phyloP scores from a whole-genome alignment of 2,888 invertebrate species.

The Dicyrtoma fusca region DNA sequence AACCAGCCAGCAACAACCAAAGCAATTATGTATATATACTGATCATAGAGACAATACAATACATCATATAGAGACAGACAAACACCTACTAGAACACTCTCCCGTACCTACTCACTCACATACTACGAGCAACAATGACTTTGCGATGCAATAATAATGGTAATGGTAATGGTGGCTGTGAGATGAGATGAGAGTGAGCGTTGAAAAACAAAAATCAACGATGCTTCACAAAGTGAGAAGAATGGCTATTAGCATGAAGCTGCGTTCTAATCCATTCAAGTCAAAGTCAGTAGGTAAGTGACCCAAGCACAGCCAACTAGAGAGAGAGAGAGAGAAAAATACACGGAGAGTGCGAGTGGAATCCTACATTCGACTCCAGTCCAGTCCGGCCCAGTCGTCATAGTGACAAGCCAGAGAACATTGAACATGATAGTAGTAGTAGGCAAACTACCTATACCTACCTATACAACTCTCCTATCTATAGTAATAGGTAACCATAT shows the following conservation, averaged over 20 bases:
- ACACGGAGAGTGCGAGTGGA: background rate
- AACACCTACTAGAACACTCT: no score
- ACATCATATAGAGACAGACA: background rate
- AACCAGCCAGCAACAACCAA: constrained; percentile 12
- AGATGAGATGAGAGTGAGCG: background rate
- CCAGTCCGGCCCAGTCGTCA: no score
- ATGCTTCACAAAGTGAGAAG: constrained; percentile 24
- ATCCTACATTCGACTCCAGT: no score
- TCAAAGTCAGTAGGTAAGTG: constrained; percentile 50
- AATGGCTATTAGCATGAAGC: constrained; percentile 18
- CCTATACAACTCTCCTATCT: no score
- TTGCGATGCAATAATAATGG: background rate
- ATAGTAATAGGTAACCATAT: no score
- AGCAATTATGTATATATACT: background rate
- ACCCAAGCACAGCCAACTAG: constrained; percentile 31
- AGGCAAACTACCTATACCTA: no score
- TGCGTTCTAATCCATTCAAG: constrained; percentile 33
- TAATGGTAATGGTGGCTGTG: background rate
- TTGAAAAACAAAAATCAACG: constrained; percentile 29
- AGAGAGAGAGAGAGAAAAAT: constrained; percentile 7
- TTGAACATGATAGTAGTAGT: no score
- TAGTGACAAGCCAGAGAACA: no score
- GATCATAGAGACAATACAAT: constrained; percentile 2
- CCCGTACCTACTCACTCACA: background rate
- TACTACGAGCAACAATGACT: background rate